Evolutionary conservation across 2,888 invertebrate species (phyloP), one percentile per base, ranked within the genome.

Genomic region (Bruchidius siliquastri): DNA sequence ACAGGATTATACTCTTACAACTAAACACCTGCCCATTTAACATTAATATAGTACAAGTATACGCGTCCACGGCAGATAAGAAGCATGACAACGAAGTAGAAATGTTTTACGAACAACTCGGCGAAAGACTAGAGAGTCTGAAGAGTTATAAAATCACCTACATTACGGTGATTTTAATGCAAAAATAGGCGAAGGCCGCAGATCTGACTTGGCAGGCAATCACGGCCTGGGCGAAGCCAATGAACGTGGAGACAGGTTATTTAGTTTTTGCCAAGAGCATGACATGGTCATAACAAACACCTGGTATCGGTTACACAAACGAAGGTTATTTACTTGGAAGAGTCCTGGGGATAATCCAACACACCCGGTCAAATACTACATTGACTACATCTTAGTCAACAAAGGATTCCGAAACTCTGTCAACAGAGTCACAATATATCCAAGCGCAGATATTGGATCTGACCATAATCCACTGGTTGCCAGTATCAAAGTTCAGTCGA

Each of bases 301-400:
- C 2, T n/a, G 21, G 3, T 70, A 22, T 70, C 3, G 13, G 26
- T 22, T 70, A 21, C 70, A 6, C 13, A 2, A 67, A 67, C 21
- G 21, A 10, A 69, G 69, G 22, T 69, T 72, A 69, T 72, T 30
- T 72, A 72, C 70, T 49, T 72, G 72, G 70, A 72, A 22, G 32
- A 20, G 20, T 20, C 69, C 72, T 13, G 70, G 22, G 2, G 70
- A 70, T 8, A 70, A 22, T 22, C 21, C 21, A 22, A 22, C 70
- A 6, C 22, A 70, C 8, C 22, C 68, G 67, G 69, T 72, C 69
- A 72, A 69, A 70, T 69, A 72, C 32, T 69, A 72, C 22, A 72
- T 72, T 69, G 21, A 69, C 20, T 68, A 68, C 22, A 72, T 70
- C n/a, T 4, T 70, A 3, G 13, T 8, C 21, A 70, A 70, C 10